Evolutionary conservation across 2,113 vertebrate genomes (phyloP).

Genomic region (Falco punctatus): DNA sequence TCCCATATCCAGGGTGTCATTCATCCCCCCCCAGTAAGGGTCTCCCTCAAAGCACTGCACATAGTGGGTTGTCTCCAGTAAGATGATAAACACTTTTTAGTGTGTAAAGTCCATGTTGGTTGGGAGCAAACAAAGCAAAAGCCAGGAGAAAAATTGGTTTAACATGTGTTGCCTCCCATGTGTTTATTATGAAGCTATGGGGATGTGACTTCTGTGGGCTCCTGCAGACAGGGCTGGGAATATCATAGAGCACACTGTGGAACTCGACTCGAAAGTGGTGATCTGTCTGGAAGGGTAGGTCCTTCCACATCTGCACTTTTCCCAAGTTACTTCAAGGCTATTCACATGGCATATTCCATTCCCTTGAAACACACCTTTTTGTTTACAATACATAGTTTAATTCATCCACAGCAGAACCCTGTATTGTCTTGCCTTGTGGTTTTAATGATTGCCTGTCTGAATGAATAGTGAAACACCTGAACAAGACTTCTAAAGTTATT

Average conservation of each 20-base stretch:
- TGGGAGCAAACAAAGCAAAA: background rate
- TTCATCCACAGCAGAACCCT: background rate
- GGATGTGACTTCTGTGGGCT: background rate
- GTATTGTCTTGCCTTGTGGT: background rate
- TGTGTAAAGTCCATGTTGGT: background rate
- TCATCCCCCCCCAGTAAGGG: background rate
- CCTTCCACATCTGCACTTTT: background rate
- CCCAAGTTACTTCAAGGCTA: background rate
- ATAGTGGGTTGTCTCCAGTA: background rate
- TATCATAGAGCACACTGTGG: accelerated
- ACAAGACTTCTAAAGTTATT: background rate
- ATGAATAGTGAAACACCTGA: background rate
- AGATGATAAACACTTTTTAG: background rate
- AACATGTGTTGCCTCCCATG: background rate
- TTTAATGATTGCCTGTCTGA: background rate
- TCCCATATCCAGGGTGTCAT: too few relatives aligned
- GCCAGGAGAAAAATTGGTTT: background rate
- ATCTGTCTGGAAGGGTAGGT: background rate
- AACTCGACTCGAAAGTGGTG: background rate
- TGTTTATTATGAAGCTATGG: background rate
- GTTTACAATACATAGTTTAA: background rate
- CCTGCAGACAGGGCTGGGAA: accelerated
- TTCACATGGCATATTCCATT: background rate
- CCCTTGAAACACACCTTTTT: background rate
- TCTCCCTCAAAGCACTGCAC: background rate